phyloP scores from a whole-genome alignment of 2,797 vertebrate species.

The Takifugu ocellatus region DNA sequence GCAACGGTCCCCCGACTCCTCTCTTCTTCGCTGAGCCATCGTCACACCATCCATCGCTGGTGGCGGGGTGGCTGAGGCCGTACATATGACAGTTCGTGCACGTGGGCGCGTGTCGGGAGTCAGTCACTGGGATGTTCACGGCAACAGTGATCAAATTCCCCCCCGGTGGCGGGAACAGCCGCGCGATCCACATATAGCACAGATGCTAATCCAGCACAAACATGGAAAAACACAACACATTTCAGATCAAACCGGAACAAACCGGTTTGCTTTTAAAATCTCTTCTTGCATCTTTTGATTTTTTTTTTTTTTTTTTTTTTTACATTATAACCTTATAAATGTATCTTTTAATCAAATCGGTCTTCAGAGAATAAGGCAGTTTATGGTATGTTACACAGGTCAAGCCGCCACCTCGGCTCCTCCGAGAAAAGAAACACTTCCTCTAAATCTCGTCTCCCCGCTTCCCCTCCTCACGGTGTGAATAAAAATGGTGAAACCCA shows the following conservation, averaged over 20 bases:
- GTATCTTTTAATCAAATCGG: slow-evolving; percentile 30
- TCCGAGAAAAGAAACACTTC: slow-evolving; percentile 35
- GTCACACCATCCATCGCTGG: too few species aligned
- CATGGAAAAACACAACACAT: slow-evolving; percentile 60
- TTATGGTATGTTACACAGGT: slow-evolving; percentile 71
- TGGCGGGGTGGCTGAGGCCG: too few species aligned
- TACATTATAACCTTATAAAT: slow-evolving; percentile 29
- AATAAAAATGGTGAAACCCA: slow-evolving; percentile 45
- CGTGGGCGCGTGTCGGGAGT: slow-evolving; percentile 24
- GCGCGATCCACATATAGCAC: slow-evolving; percentile 24
- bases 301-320: slow-evolving; percentile 20
- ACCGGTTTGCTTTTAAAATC: slow-evolving; percentile 23
- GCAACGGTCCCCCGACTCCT: slow-evolving; percentile 5
- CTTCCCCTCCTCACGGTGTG: slow-evolving; percentile 27
- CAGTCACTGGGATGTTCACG: slow-evolving; percentile 65
- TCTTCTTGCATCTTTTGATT: slow-evolving; percentile 15
- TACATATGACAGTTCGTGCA: too few species aligned
- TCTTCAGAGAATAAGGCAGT: slow-evolving; percentile 69
- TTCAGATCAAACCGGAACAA: slow-evolving; percentile 26
- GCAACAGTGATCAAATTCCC: slow-evolving; percentile 57
- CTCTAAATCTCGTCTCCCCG: slow-evolving; percentile 33
- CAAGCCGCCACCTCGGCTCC: slow-evolving; percentile 58
- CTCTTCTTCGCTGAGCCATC: slow-evolving; percentile 11
- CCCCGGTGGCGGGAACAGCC: slow-evolving; percentile 35
- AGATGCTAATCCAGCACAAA: slow-evolving; percentile 61